Evolutionary conservation across 1,140 invertebrate genomes (phyloP), one percentile per base, ranked within the genome.

Genomic region (Hycleus cichorii): DNA sequence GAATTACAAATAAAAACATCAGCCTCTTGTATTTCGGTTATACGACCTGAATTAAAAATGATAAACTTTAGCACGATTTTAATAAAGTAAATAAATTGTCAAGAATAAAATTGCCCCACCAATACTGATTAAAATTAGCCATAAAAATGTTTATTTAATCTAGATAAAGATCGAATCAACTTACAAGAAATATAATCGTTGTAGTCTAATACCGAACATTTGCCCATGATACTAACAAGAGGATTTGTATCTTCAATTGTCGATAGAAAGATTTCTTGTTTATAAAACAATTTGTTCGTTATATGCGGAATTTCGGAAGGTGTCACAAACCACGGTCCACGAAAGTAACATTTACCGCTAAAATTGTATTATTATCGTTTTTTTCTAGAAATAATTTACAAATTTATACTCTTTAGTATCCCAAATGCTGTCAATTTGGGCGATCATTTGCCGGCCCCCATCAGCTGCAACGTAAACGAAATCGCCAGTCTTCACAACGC

Each of bases 401-500:
- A 18, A 18, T 12, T 12, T 12, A 12, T 18, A 90, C 88, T 88
- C 85, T 74, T 86, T 84, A 46, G 90, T 90, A 63, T 88, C 87
- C 94, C 94, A 98, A 68, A 98, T 91, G 58, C 87, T 85, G 75
- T 97, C 93, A 63, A 98, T 88, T 75, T 95, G 88, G n/a, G 92
- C 89, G 57, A 98, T 90, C 53, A 91, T 82, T 72, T 92, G 90
- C 71, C 88, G 87, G 32, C 90, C 88, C 48, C 87, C 85, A 70
- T 93, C 88, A 11, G 87, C 91, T 39, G 89, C 87, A 8, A 96
- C 91, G 74, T 95, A 96, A 32, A 97, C 92, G 76, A 88, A 95
- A 76, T 98, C 95, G 9, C 94, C 95, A 45, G 85, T 89, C 83
- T 94, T 89, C 55, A 95, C 81, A 32, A 87, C 80, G 25, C 91